phyloP scores from a whole-genome alignment of 92 coral and sea anemone genomes.

The Diadumene lineata region DNA sequence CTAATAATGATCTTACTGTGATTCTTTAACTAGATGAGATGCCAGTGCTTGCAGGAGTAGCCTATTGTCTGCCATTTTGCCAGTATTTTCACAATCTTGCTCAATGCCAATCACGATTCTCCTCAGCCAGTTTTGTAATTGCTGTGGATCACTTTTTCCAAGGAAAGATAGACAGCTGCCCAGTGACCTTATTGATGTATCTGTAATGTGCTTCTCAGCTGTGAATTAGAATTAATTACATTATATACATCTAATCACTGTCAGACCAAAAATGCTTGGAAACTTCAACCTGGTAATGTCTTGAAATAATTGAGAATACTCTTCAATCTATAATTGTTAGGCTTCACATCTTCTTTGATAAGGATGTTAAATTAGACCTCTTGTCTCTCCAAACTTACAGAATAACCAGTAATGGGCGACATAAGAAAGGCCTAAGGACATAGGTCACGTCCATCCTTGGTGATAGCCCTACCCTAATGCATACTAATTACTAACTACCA shows the following conservation, averaged over 20 bases:
- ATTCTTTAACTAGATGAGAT: constrained; percentile 81
- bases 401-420: too few species aligned
- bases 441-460: too few species aligned
- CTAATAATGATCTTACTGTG: constrained; percentile 41
- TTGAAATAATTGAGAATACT: too few species aligned
- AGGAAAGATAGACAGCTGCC: constrained; percentile 66
- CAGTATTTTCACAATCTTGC: constrained; percentile 91
- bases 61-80: constrained; percentile 99
- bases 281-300: too few species aligned
- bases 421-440: too few species aligned
- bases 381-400: too few species aligned
- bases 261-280: too few species aligned
- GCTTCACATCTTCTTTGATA: too few species aligned
- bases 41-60: constrained; percentile 90
- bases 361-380: too few species aligned
- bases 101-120: constrained; percentile 89
- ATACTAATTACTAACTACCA: too few species aligned
- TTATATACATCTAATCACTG: neutral
- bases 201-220: constrained; percentile 83
- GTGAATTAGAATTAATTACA: neutral
- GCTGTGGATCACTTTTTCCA: constrained; percentile 42
- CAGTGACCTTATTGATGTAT: constrained; percentile 60
- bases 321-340: too few species aligned
- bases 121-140: constrained; percentile 79
- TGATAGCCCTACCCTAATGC: too few species aligned